Conservation (phyloP, 2,113 vertebrate species). For the Melanocharis versteri region DNA sequence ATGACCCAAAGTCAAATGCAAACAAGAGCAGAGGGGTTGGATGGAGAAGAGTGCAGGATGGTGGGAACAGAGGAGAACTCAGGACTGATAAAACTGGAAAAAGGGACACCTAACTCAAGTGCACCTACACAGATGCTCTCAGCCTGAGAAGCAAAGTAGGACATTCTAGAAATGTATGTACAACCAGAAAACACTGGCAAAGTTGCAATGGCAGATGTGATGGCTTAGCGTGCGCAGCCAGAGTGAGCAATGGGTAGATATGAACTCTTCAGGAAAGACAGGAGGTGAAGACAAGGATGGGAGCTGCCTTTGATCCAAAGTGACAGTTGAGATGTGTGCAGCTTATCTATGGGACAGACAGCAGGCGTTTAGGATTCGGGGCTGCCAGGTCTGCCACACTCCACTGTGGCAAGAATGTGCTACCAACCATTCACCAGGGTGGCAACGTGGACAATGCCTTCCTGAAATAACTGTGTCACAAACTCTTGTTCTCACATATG, state of each 20-base stretch:
- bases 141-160: background rate
- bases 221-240: background rate
- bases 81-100: background rate
- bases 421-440: no score
- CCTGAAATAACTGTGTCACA: background rate
- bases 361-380: background rate
- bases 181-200: background rate
- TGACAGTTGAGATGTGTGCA: background rate
- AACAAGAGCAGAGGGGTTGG: background rate
- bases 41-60: background rate
- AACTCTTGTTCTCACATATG: fast-evolving
- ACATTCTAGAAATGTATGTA: background rate
- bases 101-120: background rate
- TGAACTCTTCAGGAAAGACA: background rate
- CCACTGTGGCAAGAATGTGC: background rate
- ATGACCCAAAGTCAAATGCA: background rate
- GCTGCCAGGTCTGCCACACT: background rate
- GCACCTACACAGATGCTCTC: background rate
- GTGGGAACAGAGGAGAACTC: background rate
- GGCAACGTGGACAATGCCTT: background rate
- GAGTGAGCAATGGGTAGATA: background rate
- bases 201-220: background rate
- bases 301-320: background rate
- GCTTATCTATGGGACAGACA: background rate
- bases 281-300: background rate